Evolutionary conservation across 2,888 invertebrate genomes (phyloP), one percentile per base, ranked within the genome.

Genomic region (Gymnocheta viridis): DNA sequence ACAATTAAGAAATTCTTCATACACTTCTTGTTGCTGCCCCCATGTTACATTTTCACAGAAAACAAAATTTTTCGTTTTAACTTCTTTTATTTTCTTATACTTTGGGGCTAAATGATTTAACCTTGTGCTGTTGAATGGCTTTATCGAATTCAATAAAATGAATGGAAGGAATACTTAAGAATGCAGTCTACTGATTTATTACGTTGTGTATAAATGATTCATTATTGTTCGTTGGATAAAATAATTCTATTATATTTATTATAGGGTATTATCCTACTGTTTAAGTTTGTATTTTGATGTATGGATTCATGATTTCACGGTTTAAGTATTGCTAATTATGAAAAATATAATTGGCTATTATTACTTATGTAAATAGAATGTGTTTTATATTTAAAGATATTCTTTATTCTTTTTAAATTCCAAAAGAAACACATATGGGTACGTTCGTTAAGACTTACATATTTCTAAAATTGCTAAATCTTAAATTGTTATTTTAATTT

Each of bases 1-100:
- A 81, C 74, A 81, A 81, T 81, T 81, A 74, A 69, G 51, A 69
- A 69, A 69, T 74, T 74, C 67, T 74, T 81, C 44, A 24, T 51
- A 19, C n/a, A 41, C 27, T 19, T 54, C 10, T 24, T 56, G 22
- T 56, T 64, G 6, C 24, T 70, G 41, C 27, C 12, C 14, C 41
- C n/a, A 51, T 41, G 12, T 49, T 77, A 70, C 17, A 62, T 41
- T 51, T 67, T 49, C 32, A 38, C 51, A 22, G 35, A 29, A 58
- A 74, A 62, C 12, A n/a, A n/a, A n/a, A 60, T 44, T 51, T 74
- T 74, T 60, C 19, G 38, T 74, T 10, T 49, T 38, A 67, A 60
- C 49, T 60, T 66, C 67, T 49, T 49, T 77, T 27, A 7, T 12
- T 66, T 66, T 32, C 56, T 56, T 72, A 14, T 17, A 14, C 10